Conservation (phyloP, 2,113 vertebrate genomes). For the Mionectes macconnelli region DNA sequence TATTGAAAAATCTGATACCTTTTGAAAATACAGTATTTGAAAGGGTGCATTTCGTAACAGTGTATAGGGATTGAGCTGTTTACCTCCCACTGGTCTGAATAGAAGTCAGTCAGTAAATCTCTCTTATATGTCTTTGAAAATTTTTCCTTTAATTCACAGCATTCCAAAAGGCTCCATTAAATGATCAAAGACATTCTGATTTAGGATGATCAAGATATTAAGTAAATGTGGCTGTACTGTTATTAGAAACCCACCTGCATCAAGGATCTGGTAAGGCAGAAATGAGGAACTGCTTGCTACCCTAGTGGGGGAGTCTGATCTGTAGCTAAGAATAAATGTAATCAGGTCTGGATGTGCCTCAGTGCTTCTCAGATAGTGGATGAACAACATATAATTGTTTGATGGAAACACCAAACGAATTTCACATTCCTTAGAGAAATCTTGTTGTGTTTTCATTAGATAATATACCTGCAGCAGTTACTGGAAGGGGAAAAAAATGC, state of each 20-base stretch:
- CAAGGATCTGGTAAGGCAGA: conserved; percentile 1
- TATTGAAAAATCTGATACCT: neutral
- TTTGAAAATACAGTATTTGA: neutral
- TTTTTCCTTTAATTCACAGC: neutral
- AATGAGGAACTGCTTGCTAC: neutral
- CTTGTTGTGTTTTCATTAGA: conserved; percentile 61
- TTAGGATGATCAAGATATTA: conserved; percentile 36
- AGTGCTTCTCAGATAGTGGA: conserved; percentile 15
- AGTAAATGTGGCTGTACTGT: neutral
- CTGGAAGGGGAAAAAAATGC: neutral
- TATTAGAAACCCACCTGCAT: neutral
- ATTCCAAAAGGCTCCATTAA: neutral
- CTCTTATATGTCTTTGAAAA: neutral
- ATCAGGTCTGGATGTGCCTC: conserved; percentile 47
- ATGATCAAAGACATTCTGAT: conserved; percentile 21
- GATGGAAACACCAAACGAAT: conserved; percentile 47
- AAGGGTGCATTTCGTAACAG: neutral
- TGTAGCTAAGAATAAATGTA: conserved; percentile 30
- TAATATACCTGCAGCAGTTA: conserved; percentile 55
- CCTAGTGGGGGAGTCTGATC: neutral
- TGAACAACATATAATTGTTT: conserved; percentile 60
- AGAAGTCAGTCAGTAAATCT: conserved; percentile 20
- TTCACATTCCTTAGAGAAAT: conserved; percentile 62
- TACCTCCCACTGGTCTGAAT: neutral
- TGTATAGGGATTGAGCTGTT: neutral